Evolutionary conservation across 2,797 vertebrate genomes (phyloP).

Genomic region (Notamacropus eugenii): DNA sequence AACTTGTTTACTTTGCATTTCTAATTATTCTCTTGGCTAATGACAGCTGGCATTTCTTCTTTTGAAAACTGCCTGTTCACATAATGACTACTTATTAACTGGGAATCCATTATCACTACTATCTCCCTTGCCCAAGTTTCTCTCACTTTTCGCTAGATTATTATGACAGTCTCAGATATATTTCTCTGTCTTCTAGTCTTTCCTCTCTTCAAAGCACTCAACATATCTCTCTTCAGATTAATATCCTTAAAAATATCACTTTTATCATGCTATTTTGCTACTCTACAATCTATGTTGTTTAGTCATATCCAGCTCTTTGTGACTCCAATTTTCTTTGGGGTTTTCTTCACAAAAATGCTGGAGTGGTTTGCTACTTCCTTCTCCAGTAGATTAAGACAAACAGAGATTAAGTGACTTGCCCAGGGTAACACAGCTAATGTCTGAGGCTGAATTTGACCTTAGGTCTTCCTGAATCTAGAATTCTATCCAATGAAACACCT

Average conservation of each 20-base stretch:
- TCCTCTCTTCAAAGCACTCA: neutral
- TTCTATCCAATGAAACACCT: neutral
- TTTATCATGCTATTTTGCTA: neutral
- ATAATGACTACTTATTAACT: too few species aligned
- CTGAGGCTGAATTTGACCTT: too few species aligned
- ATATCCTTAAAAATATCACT: neutral
- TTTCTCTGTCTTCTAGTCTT: neutral
- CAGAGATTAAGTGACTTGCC: neutral
- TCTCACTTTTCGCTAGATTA: neutral
- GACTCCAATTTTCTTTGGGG: neutral
- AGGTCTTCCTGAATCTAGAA: neutral
- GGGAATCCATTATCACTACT: too few species aligned
- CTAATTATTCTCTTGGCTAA: neutral
- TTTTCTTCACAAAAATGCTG: neutral
- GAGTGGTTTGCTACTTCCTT: neutral
- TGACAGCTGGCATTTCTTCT: neutral
- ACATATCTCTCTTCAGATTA: neutral
- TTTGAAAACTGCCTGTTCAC: neutral
- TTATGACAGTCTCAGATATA: neutral
- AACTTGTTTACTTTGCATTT: neutral
- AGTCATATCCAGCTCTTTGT: neutral
- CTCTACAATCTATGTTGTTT: neutral
- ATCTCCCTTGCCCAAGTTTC: neutral
- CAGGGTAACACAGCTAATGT: neutral
- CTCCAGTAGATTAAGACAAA: neutral